phyloP scores from a whole-genome alignment of 2,113 vertebrate genomes.

The Menura novaehollandiae region DNA sequence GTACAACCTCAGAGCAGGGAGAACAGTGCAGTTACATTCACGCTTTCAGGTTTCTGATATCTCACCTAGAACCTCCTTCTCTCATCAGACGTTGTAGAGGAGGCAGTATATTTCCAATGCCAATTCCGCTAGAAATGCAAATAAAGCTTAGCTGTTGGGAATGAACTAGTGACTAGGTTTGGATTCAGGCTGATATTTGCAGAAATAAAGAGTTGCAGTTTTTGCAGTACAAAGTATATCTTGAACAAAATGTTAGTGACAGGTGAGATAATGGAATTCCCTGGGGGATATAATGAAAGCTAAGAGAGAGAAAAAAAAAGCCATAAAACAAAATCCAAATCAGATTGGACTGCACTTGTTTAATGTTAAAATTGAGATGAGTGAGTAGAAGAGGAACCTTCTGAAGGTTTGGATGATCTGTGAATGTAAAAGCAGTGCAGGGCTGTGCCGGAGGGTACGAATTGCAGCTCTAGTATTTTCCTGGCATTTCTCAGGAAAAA shows the following conservation, averaged over 20 bases:
- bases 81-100: not conserved
- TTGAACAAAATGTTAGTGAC: not conserved
- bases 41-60: not conserved
- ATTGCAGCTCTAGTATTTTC: not conserved
- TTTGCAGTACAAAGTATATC: not conserved
- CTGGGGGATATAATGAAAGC: not conserved
- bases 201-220: not conserved
- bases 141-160: not conserved
- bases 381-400: not conserved
- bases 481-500: not conserved
- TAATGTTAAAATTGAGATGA: not conserved
- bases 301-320: not conserved
- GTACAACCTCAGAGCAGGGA: not conserved
- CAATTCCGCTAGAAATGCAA: not conserved
- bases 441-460: not conserved
- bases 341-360: not conserved
- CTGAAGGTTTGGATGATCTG: not conserved
- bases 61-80: not conserved
- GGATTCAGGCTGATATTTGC: not conserved
- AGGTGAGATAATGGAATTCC: not conserved
- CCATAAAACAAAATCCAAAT: not conserved
- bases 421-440: not conserved
- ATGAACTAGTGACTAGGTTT: not conserved
- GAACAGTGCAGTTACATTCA: not conserved
- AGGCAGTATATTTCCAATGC: not conserved